Evolutionary conservation across 2,113 vertebrate species (phyloP).

Genomic region (Sebastes fasciatus): DNA sequence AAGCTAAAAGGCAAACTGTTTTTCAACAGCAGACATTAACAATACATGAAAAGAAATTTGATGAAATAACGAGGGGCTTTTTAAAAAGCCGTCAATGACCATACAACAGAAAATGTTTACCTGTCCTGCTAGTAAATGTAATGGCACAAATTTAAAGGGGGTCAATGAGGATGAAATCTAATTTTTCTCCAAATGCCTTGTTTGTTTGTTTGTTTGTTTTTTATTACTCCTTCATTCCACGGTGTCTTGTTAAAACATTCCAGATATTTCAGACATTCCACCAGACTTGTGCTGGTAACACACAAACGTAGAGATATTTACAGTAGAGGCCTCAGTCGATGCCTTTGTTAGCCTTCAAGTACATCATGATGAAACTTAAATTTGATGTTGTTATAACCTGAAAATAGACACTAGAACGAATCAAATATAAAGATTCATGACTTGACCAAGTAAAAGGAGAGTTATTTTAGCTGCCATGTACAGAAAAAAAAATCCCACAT

Average conservation of each 20-base stretch:
- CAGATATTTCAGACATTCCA: conserved; percentile 84
- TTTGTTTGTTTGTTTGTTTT: conserved; percentile 34
- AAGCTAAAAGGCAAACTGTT: conserved; percentile 7
- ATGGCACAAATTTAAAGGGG: conserved; percentile 49
- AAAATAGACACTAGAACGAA: conserved; percentile 9
- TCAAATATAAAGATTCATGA: conserved; percentile 34
- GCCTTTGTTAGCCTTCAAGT: conserved; percentile 42
- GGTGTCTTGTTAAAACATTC: conserved; percentile 81
- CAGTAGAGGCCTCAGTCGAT: conserved; percentile 28
- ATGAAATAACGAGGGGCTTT: background rate
- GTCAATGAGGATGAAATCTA: background rate
- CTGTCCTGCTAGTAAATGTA: conserved; percentile 12
- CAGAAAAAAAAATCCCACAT: conserved; percentile 28
- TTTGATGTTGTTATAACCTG: conserved; percentile 18
- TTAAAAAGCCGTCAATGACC: background rate
- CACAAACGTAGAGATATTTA: conserved; percentile 20
- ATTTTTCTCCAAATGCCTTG: conserved; percentile 31
- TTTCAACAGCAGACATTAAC: conserved; percentile 8
- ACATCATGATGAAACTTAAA: conserved; percentile 8
- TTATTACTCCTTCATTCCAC: conserved; percentile 55
- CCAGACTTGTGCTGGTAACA: conserved; percentile 57
- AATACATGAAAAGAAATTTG: background rate
- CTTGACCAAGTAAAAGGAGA: conserved; percentile 3
- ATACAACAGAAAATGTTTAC: conserved; percentile 16
- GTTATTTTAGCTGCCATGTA: conserved; percentile 61